Percentiles rank a stretch among this genome's conserved stretches.
These are phyloP conservation scores for Bergia puertoricense DNA, from an alignment of 92 coral and sea anemone genomes.

Conservation along the genomic window DNA sequence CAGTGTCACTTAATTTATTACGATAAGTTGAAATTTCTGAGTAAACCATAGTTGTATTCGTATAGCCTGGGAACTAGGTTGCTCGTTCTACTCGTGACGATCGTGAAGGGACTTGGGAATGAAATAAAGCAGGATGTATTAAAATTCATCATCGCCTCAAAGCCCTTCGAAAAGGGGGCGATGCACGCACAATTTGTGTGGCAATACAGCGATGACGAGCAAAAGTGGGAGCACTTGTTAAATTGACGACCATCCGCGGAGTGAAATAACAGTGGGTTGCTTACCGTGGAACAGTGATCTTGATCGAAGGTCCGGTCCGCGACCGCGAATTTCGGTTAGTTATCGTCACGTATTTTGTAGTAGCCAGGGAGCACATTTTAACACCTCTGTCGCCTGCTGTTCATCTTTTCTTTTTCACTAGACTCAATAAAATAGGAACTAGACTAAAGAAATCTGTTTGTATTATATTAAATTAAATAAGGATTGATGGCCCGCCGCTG, in stretches of 20 bases:
- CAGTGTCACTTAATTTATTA: no score
- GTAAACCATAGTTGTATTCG: no score
- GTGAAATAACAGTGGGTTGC: constrained; percentile 20
- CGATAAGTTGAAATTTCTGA: no score
- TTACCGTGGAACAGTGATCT: neutral
- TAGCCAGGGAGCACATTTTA: neutral
- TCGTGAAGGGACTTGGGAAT: no score
- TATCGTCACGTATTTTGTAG: neutral
- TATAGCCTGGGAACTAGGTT: no score
- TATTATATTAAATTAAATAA: neutral
- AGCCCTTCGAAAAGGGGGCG: neutral
- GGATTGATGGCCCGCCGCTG: neutral
- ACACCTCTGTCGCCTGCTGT: neutral
- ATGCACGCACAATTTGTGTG: neutral
- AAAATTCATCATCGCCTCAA: no score
- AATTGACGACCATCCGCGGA: neutral
- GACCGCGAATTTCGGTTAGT: neutral
- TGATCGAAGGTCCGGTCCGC: no score
- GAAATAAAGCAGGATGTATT: no score
- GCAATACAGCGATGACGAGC: neutral
- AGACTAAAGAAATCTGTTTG: neutral
- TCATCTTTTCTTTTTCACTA: neutral
- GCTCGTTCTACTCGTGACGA: no score
- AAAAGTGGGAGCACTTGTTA: neutral
- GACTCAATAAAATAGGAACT: neutral